Conservation (phyloP, 2,113 vertebrate species). For the Sturnira hondurensis region DNA sequence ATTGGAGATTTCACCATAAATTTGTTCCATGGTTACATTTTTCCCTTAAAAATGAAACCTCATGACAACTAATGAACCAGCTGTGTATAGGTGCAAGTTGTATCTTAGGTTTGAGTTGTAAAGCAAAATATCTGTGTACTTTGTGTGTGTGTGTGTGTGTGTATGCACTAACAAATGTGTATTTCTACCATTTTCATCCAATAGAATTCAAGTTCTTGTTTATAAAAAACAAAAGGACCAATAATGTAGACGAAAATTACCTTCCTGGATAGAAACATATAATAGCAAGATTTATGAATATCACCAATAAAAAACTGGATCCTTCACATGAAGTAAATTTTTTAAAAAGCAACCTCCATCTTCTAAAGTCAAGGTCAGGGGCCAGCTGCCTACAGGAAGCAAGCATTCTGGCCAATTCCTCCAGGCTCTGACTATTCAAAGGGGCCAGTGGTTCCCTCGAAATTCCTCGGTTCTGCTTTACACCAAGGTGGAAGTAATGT, state of each 20-base stretch:
- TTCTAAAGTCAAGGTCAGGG: not conserved
- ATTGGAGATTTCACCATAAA: not conserved
- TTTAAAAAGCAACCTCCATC: not conserved
- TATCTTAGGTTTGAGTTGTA: constrained; percentile 71
- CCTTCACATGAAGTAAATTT: constrained; percentile 45
- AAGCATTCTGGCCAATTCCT: not conserved
- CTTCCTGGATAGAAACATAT: constrained; percentile 78
- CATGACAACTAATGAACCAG: constrained; percentile 53
- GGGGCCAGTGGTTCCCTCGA: not conserved
- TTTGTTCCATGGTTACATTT: not conserved
- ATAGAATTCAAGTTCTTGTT: constrained; percentile 77
- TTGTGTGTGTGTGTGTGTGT: too few species aligned
- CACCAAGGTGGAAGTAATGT: not conserved
- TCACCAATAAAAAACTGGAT: constrained; percentile 79
- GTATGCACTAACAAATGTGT: constrained; percentile 65
- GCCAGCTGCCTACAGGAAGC: not conserved
- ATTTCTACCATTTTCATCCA: constrained; percentile 78
- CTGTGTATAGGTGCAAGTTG: too few species aligned
- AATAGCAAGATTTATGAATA: constrained; percentile 77
- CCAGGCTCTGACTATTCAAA: not conserved
- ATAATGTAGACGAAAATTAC: constrained; percentile 75
- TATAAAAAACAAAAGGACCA: constrained; percentile 53
- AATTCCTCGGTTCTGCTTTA: not conserved
- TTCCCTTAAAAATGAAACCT: not conserved
- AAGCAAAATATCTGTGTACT: constrained; percentile 68